Evolutionary conservation across 2,888 invertebrate species (phyloP).

Genomic region (Pandemis corylana): DNA sequence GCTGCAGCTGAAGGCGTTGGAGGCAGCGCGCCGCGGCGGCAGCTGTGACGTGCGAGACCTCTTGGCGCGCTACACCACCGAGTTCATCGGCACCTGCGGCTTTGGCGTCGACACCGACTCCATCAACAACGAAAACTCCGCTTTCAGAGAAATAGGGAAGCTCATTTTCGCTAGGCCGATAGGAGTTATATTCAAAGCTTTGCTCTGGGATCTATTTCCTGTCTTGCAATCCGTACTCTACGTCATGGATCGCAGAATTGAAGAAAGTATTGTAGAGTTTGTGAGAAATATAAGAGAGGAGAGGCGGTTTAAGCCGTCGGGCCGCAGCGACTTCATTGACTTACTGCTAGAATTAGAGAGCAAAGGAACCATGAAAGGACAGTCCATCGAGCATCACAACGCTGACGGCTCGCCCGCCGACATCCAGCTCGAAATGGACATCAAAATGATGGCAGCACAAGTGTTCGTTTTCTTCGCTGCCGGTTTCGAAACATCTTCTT

Average conservation of each 20-base stretch:
- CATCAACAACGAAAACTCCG: constrained; percentile 60
- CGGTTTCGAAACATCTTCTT: constrained; percentile 56
- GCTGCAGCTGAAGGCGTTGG: constrained; percentile 49
- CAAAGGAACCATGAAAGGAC: constrained; percentile 46
- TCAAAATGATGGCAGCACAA: constrained; percentile 49
- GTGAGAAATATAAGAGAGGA: constrained; percentile 30
- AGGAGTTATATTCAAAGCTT: neutral
- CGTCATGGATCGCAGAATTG: neutral
- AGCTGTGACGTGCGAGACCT: constrained; percentile 54
- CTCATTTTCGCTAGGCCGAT: constrained; percentile 12
- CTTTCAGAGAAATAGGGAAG: constrained; percentile 50
- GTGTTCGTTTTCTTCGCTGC: constrained; percentile 53
- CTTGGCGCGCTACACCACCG: constrained; percentile 67
- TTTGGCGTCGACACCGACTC: constrained; percentile 64
- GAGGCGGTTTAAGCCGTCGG: constrained; percentile 49
- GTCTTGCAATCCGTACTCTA: constrained; percentile 10
- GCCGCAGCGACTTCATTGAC: constrained; percentile 55
- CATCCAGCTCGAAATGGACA: constrained; percentile 45
- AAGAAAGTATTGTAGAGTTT: constrained; percentile 7
- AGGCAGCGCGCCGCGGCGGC: constrained; percentile 50
- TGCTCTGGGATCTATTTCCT: constrained; percentile 30
- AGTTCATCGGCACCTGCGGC: constrained; percentile 68
- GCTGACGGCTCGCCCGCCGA: constrained; percentile 45
- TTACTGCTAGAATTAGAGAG: constrained; percentile 51
- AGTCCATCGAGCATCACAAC: constrained; percentile 46